These are phyloP conservation scores for Vicugna pacos DNA, from an alignment of 2,113 vertebrate genomes.

Conservation along the genomic window DNA sequence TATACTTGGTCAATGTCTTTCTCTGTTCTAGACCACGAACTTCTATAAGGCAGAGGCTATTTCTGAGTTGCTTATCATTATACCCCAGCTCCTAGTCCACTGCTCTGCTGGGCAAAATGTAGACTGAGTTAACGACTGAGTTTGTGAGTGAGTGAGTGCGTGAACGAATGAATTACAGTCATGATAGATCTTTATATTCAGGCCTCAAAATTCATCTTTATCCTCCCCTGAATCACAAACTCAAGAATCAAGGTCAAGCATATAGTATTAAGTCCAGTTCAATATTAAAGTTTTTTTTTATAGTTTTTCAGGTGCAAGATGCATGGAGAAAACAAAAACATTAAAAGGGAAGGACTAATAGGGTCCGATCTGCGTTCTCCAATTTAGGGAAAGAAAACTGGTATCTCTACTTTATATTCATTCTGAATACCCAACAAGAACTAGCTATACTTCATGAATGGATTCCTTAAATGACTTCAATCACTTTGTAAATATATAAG, in stretches of 20 bases:
- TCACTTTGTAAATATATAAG: background rate
- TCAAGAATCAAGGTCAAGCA: background rate
- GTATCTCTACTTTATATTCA: background rate
- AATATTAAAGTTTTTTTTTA: background rate
- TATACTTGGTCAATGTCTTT: background rate
- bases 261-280: background rate
- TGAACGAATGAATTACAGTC: background rate
- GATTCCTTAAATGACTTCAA: background rate
- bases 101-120: background rate
- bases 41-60: background rate
- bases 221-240: background rate
- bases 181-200: background rate
- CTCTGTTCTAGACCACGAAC: background rate
- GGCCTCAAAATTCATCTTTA: constrained; percentile 1
- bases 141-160: background rate
- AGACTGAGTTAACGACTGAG: background rate
- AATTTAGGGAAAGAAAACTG: background rate
- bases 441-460: constrained; percentile 1
- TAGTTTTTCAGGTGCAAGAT: background rate
- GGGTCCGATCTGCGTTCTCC: background rate
- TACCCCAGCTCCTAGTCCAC: background rate
- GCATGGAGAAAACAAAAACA: background rate
- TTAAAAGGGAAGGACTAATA: background rate
- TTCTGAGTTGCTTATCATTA: background rate
- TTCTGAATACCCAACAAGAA: constrained; percentile 9